Evolutionary conservation across 2,888 invertebrate genomes (phyloP).

Genomic region (Meghimatium bilineatum): DNA sequence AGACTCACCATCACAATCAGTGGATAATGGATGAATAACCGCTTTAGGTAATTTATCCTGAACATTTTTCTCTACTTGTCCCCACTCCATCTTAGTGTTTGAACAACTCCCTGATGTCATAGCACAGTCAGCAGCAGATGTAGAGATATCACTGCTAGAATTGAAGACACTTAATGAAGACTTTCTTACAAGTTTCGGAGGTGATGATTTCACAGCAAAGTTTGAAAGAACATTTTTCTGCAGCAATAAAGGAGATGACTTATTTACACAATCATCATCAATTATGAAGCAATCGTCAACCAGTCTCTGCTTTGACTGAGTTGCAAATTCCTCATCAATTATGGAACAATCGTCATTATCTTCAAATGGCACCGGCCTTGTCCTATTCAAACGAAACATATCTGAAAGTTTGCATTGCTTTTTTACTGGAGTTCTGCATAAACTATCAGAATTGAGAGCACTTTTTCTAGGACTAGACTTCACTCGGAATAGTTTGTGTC

Average conservation of each 20-base stretch:
- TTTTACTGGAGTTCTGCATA: not conserved
- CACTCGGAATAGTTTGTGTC: not conserved
- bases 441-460: not conserved
- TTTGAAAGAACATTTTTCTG: not conserved
- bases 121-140: not conserved
- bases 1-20: not conserved
- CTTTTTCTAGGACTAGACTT: not conserved
- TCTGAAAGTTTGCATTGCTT: conserved; percentile 35
- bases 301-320: conserved; percentile 3
- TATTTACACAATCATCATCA: not conserved
- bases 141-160: not conserved
- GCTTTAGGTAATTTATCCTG: not conserved
- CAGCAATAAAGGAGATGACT: not conserved
- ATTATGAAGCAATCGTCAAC: not conserved
- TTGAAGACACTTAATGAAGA: not conserved
- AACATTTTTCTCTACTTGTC: not conserved
- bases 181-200: not conserved
- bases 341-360: not conserved
- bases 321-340: not conserved
- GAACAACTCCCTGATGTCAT: not conserved
- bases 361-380: not conserved
- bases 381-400: conserved; percentile 8
- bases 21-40: not conserved
- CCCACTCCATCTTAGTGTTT: not conserved
- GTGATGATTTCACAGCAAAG: not conserved